Base-by-base conservation (phyloP, 2,113 vertebrate genomes). In the Proterorhinus semilunaris region DNA sequence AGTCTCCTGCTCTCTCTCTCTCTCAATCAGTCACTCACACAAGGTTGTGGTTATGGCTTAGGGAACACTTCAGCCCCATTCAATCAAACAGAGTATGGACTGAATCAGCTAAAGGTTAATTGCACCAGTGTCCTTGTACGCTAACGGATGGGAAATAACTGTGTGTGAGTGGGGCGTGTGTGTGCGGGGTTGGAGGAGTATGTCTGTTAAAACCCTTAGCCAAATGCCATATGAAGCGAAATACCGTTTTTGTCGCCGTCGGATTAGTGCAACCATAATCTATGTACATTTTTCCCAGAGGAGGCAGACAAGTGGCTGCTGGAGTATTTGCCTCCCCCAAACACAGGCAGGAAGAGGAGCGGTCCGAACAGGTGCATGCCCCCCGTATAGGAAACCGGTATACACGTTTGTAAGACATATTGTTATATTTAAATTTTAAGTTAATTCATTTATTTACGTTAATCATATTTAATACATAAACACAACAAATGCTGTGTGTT, bases 61-160 rank as follows among this genome's bases (percentile, higher is more conserved):
- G 85, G 82, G 74, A 87, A 85, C 86, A 87, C 87, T 90, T 77
- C 76, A 86, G 69, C 76, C 83, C 83, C 75, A 85, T 88, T 89
- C 87, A 89, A 87, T 88, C 86, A 85, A 83, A 82, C 80, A 74
- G 81, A 79, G 82, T 69, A 90, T 79, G 70, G 71, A 81, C 76
- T 79, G 76, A 87, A 86, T 90, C 88, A 88, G 87, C 81, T 83
- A 87, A 86, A 89, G 88, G 89, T 91, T 88, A 91, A 89, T 90
- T 89, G 88, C 87, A 74, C 80, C 68, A 55, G 73, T 42, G 87
- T 90, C 89, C 88, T 88, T 89, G 84, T 86, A 68, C 83, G 76
- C 88, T 81, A 82, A 86, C 69, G 83, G 82, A 85, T 6, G 12
- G 66, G 43, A 81, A 80, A 75, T 55, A 55, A 11, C 55, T 47